A percentile compares a stretch with the other conserved stretches of the same genome.
phyloP scores from a whole-genome alignment of 2,797 vertebrate genomes.

The Pseudochirops cupreus region DNA sequence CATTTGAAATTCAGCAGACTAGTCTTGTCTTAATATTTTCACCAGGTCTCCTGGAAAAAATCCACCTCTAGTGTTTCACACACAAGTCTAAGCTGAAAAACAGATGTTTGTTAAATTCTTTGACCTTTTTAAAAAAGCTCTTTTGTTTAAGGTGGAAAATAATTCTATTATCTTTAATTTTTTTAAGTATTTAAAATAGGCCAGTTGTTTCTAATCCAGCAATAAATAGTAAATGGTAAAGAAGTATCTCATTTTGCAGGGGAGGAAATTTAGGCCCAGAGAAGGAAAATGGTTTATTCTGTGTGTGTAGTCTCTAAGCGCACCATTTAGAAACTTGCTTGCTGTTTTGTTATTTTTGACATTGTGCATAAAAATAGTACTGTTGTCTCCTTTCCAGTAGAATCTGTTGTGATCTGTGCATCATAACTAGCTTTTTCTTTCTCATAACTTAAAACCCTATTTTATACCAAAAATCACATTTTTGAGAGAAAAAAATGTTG shows the following conservation, averaged over 20 bases:
- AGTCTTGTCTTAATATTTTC: conserved; percentile 79
- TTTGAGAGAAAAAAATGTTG: background rate
- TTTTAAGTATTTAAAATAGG: background rate
- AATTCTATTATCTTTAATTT: background rate
- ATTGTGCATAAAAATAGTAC: background rate
- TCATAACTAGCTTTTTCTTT: background rate
- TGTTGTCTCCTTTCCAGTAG: background rate
- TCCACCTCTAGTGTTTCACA: conserved; percentile 81
- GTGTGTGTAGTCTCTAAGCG: background rate
- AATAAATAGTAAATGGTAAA: background rate
- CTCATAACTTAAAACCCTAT: background rate
- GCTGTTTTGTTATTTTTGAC: background rate
- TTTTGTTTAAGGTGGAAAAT: background rate
- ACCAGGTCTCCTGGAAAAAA: conserved; percentile 80
- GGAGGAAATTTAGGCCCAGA: background rate
- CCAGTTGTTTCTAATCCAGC: background rate
- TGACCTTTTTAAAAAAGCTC: conserved; percentile 69
- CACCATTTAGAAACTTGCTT: background rate
- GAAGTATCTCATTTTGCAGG: background rate
- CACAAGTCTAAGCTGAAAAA: conserved; percentile 80
- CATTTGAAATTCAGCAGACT: conserved; percentile 63
- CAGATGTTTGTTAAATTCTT: conserved; percentile 83
- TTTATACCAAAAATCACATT: background rate
- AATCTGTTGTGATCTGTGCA: background rate
- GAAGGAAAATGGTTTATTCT: background rate